Conservation (phyloP, 2,113 vertebrate genomes). For the Pionites leucogaster region DNA sequence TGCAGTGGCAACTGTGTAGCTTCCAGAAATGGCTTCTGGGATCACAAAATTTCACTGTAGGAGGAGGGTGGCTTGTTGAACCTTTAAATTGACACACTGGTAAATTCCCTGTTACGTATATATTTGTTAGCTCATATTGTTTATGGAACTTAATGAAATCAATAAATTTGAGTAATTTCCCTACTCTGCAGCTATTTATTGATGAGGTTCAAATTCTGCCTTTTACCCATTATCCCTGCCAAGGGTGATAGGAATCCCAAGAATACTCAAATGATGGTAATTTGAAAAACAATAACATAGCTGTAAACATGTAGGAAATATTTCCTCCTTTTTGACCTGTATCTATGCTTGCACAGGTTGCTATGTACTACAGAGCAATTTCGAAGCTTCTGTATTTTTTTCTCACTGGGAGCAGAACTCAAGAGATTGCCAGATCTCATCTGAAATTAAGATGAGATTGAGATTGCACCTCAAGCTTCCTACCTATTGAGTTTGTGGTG, state of each 20-base stretch:
- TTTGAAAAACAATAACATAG: background rate
- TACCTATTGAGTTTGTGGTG: background rate
- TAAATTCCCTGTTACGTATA: background rate
- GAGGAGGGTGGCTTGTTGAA: background rate
- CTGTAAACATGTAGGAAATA: background rate
- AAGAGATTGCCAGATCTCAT: background rate
- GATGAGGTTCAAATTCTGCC: background rate
- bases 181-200: background rate
- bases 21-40: background rate
- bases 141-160: background rate
- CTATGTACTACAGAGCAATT: background rate
- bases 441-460: accelerated
- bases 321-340: background rate
- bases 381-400: background rate
- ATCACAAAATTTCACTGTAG: background rate
- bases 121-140: background rate
- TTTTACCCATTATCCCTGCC: background rate
- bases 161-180: background rate
- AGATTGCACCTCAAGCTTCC: background rate
- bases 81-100: background rate
- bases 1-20: background rate
- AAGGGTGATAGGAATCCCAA: background rate
- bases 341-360: background rate
- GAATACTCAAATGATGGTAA: background rate
- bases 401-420: background rate